phyloP scores from a whole-genome alignment of 2,113 vertebrate species.

The Salvator merianae region DNA sequence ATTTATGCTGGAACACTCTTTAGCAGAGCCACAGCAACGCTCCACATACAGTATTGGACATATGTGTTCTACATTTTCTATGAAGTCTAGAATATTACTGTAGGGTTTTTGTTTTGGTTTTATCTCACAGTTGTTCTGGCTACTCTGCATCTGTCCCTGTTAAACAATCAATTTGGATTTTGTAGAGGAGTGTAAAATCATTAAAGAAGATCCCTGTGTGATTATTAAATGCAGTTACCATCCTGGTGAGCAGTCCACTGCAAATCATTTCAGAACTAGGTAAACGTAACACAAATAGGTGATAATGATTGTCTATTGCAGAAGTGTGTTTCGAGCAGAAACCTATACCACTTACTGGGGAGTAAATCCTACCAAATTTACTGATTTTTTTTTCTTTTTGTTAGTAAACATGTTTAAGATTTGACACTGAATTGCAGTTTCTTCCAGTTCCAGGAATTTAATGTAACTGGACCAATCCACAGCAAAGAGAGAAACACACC shows the following conservation, averaged over 20 bases:
- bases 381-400: neutral
- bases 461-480: neutral
- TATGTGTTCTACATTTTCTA: neutral
- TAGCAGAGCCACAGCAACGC: neutral
- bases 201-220: neutral
- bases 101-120: neutral
- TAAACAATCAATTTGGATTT: neutral
- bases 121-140: too few relatives aligned
- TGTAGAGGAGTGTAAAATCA: neutral
- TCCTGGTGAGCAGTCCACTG: too few relatives aligned
- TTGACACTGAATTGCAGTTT: neutral
- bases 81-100: neutral
- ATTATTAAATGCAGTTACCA: neutral
- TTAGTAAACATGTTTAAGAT: neutral
- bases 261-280: neutral
- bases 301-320: neutral
- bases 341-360: neutral
- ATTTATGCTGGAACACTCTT: neutral
- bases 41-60: neutral
- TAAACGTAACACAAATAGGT: neutral
- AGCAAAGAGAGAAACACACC: neutral
- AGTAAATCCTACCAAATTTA: neutral
- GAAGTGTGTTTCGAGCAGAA: neutral
- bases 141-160: neutral
- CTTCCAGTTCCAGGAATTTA: neutral